Percentiles rank a stretch among this genome's conserved stretches.
These are phyloP conservation scores for Neolamprologus toae DNA, from an alignment of 2,113 vertebrate species.

Conservation along the genomic window DNA sequence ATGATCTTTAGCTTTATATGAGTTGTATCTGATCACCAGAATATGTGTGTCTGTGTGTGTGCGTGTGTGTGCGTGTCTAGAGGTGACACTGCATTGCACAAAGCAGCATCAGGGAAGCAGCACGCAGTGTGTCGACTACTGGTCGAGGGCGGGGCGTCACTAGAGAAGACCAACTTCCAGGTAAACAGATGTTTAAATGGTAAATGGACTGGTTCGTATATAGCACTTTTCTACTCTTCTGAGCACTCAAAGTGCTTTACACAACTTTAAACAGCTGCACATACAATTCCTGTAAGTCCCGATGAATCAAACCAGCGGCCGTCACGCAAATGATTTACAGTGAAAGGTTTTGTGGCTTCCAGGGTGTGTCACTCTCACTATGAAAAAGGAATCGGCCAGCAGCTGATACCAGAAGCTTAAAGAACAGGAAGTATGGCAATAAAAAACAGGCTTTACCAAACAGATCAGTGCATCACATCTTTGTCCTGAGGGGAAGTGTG, in stretches of 20 bases:
- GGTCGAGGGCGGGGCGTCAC: conserved; percentile 86
- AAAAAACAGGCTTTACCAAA: not conserved
- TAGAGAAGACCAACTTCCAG: conserved; percentile 86
- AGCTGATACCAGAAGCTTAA: not conserved
- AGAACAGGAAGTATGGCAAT: not conserved
- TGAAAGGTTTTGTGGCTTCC: not conserved
- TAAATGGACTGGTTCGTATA: not conserved
- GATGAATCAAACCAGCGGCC: not conserved
- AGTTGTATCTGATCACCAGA: not conserved
- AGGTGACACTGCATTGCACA: conserved; percentile 93
- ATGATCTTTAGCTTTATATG: not conserved
- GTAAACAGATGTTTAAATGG: conserved; percentile 27
- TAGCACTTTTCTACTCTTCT: not conserved
- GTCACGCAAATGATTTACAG: not conserved
- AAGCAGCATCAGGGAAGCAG: conserved; percentile 85
- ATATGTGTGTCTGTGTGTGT: not conserved
- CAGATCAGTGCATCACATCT: not conserved
- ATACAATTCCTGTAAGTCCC: not conserved
- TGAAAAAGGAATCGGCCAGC: not conserved
- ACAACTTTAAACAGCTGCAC: not conserved
- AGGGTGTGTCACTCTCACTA: not conserved
- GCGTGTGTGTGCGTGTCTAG: conserved; percentile 50
- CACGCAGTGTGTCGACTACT: conserved; percentile 81
- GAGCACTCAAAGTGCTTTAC: not conserved
- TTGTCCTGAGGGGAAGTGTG: not conserved